These are phyloP conservation scores for Rotaria magnacalcarata DNA, from an alignment of 2,888 invertebrate species.

Conservation along the genomic window DNA sequence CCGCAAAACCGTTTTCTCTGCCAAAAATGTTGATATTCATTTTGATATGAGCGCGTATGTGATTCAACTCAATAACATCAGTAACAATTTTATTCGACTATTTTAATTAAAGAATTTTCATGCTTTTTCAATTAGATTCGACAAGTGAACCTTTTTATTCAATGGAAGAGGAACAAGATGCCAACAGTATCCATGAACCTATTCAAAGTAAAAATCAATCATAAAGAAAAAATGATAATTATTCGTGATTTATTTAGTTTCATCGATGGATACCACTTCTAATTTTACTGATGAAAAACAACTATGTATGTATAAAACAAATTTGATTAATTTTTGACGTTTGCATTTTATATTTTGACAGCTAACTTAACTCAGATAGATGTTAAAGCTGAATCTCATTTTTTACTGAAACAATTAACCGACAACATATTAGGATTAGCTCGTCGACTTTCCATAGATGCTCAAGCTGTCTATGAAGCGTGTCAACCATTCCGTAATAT, in stretches of 20 bases:
- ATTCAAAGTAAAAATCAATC: not conserved
- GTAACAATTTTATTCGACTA: not conserved
- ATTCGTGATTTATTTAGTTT: not conserved
- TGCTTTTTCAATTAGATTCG: not conserved
- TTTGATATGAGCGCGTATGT: not conserved
- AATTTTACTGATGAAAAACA: not conserved
- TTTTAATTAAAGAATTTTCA: not conserved
- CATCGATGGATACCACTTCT: not conserved
- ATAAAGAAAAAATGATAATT: not conserved
- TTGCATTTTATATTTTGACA: not conserved
- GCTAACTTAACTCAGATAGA: not conserved
- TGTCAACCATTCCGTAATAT: too few relatives aligned
- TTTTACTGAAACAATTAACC: too few relatives aligned
- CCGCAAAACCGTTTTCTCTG: not conserved
- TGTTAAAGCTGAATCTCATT: not conserved
- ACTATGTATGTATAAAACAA: not conserved
- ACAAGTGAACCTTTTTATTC: not conserved
- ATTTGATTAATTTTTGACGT: not conserved
- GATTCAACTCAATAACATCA: not conserved
- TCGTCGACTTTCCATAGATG: too few relatives aligned
- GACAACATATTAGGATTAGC: too few relatives aligned
- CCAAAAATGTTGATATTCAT: not conserved
- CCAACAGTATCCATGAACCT: not conserved
- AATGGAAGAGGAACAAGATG: not conserved
- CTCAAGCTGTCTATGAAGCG: too few relatives aligned